A percentile compares a stretch with the other conserved stretches of the same genome.
phyloP scores from a whole-genome alignment of 2,888 invertebrate genomes.

The Timema cristinae region DNA sequence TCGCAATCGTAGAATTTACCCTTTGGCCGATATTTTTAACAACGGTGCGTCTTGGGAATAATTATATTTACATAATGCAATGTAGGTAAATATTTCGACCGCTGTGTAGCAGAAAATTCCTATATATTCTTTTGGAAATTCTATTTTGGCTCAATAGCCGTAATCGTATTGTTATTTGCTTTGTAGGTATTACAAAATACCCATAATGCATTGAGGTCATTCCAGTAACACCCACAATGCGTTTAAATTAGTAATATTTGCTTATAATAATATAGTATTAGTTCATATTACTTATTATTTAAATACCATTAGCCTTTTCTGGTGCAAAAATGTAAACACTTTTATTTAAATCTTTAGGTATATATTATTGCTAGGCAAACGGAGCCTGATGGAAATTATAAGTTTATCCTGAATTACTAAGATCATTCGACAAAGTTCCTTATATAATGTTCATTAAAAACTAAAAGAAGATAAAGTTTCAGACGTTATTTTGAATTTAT shows the following conservation, averaged over 20 bases:
- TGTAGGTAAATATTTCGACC: background rate
- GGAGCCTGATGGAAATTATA: background rate
- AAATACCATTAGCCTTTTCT: background rate
- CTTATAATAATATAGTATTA: too few species aligned
- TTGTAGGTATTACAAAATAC: background rate
- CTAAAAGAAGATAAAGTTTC: background rate
- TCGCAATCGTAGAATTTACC: background rate
- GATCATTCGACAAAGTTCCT: slow-evolving; percentile 1
- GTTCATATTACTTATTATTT: too few species aligned
- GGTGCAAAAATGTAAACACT: background rate
- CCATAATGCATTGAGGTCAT: background rate
- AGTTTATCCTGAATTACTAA: slow-evolving; percentile 4
- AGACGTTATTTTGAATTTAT: background rate
- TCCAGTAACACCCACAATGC: background rate
- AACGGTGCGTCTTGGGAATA: background rate
- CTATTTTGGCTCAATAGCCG: background rate
- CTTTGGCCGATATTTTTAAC: background rate
- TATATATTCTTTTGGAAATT: background rate
- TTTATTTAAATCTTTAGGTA: background rate
- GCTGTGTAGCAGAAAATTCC: background rate
- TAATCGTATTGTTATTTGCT: background rate
- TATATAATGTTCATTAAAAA: background rate
- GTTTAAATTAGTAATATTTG: too few species aligned
- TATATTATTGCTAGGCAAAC: background rate
- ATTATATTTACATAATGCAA: background rate